Percentiles rank a stretch among this genome's conserved stretches.
Conservation (phyloP, 2,888 invertebrate genomes). For the Papilio elwesi region DNA sequence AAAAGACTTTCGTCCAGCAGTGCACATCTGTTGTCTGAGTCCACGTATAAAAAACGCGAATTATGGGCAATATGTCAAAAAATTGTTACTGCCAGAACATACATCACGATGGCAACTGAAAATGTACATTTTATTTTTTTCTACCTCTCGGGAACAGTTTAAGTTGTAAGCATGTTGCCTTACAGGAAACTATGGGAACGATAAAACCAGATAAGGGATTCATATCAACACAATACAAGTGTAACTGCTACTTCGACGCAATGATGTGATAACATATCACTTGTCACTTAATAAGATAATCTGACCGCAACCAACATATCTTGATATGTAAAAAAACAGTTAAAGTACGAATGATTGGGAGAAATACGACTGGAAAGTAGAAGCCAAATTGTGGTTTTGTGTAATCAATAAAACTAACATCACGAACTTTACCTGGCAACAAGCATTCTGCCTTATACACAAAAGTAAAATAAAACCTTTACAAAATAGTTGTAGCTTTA, state of each 20-base stretch:
- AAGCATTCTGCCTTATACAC: background rate
- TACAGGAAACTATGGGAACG: background rate
- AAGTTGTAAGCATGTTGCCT: too few species aligned
- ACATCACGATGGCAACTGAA: too few species aligned
- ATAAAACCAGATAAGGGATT: constrained; percentile 5
- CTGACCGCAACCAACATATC: constrained; percentile 2
- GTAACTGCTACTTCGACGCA: constrained; percentile 12
- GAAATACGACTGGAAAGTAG: background rate
- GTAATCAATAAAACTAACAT: background rate
- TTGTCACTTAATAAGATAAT: constrained; percentile 2
- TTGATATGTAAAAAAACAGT: background rate
- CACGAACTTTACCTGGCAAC: background rate
- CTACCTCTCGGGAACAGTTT: too few species aligned
- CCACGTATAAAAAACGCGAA: too few species aligned
- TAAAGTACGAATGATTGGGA: background rate
- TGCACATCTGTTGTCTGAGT: too few species aligned
- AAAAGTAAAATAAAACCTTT: background rate
- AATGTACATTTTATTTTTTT: too few species aligned
- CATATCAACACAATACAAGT: constrained; percentile 13
- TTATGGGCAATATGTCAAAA: too few species aligned
- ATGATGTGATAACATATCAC: constrained; percentile 10
- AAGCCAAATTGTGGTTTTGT: background rate
- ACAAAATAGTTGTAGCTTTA: background rate
- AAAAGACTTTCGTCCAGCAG: too few species aligned
- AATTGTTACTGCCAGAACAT: too few species aligned